Evolutionary conservation across 2,113 vertebrate species (phyloP).

Genomic region (Notarius lentiginosus): DNA sequence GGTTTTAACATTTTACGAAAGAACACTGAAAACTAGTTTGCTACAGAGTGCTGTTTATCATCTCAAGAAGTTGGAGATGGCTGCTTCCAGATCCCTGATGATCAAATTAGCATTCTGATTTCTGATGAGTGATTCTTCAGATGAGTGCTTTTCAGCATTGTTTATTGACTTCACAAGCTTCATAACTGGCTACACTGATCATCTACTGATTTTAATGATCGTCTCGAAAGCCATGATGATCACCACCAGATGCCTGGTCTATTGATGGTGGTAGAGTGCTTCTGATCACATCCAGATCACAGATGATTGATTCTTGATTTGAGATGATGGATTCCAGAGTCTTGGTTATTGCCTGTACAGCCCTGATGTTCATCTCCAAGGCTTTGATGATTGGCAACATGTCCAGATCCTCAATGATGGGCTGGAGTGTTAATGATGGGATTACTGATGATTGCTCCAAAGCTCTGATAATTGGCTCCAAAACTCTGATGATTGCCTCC

Average conservation of each 20-base stretch:
- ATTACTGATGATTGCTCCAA: background rate
- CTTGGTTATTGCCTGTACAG: background rate
- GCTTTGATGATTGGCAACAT: background rate
- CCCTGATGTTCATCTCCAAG: background rate
- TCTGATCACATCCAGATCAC: background rate
- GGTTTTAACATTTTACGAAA: background rate
- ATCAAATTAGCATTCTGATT: background rate
- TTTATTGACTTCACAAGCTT: background rate
- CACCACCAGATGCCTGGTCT: background rate
- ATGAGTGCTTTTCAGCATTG: background rate
- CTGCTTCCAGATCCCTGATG: background rate
- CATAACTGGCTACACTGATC: background rate
- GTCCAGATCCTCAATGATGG: background rate
- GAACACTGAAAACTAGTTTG: background rate
- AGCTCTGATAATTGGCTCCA: background rate
- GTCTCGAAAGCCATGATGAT: background rate
- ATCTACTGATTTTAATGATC: background rate
- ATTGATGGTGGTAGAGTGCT: background rate
- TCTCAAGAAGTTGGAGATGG: too few species aligned
- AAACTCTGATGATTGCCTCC: background rate
- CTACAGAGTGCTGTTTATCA: background rate
- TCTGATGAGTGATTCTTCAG: background rate
- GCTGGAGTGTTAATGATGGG: background rate
- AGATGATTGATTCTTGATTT: background rate
- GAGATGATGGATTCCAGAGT: background rate